Conservation (phyloP, 1,140 invertebrate genomes). For the Pogonus chalceus region DNA sequence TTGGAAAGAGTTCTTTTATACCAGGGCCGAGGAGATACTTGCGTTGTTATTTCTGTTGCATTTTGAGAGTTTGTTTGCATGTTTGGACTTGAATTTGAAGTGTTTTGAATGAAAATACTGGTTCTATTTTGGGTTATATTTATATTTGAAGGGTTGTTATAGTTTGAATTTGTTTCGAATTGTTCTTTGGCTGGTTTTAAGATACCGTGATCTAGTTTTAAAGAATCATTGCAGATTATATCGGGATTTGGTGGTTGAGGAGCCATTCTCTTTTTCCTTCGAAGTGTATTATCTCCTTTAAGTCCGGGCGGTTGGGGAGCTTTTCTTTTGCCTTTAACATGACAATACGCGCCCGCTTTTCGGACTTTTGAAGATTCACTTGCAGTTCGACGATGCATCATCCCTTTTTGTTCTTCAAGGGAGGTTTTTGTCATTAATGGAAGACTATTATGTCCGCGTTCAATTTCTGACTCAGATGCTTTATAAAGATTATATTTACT, state of each 20-base stretch:
- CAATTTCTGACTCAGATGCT: constrained; percentile 24
- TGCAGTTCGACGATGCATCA: constrained; percentile 35
- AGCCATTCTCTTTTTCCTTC: constrained; percentile 46
- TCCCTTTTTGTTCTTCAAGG: constrained; percentile 30
- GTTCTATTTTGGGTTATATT: too few species aligned
- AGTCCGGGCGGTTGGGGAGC: constrained; percentile 54
- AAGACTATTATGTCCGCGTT: constrained; percentile 39
- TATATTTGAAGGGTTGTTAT: background rate
- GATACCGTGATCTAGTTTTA: constrained; percentile 39
- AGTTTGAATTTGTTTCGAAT: constrained; percentile 10
- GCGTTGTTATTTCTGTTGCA: constrained; percentile 20
- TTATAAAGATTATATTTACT: constrained; percentile 45
- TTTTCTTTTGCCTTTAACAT: constrained; percentile 63
- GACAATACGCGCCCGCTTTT: constrained; percentile 38
- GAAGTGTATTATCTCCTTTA: constrained; percentile 22
- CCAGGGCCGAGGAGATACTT: constrained; percentile 50
- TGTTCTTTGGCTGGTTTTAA: constrained; percentile 31
- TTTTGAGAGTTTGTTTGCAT: too few species aligned
- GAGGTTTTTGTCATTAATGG: constrained; percentile 34
- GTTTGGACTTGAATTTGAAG: too few species aligned
- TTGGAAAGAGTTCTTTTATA: constrained; percentile 44
- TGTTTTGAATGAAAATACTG: too few species aligned
- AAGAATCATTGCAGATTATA: constrained; percentile 35
- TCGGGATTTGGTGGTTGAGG: constrained; percentile 44
- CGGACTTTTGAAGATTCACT: constrained; percentile 44